A percentile compares a stretch with the other conserved stretches of the same genome.
Evolutionary conservation across 2,113 vertebrate species (phyloP).

Genomic region (Polypterus senegalus): DNA sequence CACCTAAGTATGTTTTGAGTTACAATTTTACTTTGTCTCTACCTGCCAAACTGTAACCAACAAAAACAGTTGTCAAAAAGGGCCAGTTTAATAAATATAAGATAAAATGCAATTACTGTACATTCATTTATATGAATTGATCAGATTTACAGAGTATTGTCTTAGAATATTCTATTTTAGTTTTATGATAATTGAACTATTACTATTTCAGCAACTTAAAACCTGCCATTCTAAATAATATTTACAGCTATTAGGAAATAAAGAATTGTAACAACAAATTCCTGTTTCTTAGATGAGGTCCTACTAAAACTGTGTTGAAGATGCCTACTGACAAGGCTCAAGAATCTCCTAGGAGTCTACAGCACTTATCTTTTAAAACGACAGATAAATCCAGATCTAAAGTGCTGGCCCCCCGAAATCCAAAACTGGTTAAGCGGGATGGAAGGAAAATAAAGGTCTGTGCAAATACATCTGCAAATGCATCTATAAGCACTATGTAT

Average conservation of each 20-base stretch:
- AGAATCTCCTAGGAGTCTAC: conserved; percentile 17
- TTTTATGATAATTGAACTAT: too few relatives aligned
- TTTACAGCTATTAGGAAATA: not conserved
- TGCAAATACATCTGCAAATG: not conserved
- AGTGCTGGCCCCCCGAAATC: conserved; percentile 18
- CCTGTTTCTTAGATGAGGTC: conserved; percentile 30
- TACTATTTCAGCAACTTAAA: too few relatives aligned
- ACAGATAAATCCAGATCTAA: conserved; percentile 32
- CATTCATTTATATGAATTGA: too few relatives aligned
- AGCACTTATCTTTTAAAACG: conserved; percentile 25
- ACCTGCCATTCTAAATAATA: not conserved
- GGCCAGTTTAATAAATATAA: too few relatives aligned
- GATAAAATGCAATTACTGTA: too few relatives aligned
- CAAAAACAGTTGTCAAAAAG: too few relatives aligned
- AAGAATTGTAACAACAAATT: not conserved
- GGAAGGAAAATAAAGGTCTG: conserved; percentile 34
- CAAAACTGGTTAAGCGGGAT: conserved; percentile 32
- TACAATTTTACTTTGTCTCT: too few relatives aligned
- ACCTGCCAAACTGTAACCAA: too few relatives aligned
- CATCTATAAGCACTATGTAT: not conserved
- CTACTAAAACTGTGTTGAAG: conserved; percentile 12
- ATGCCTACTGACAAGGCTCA: conserved; percentile 30
- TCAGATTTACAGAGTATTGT: too few relatives aligned
- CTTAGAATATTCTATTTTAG: too few relatives aligned
- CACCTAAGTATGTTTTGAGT: too few relatives aligned